Conservation (phyloP, 2,888 invertebrate species). For the Belgica antarctica region DNA sequence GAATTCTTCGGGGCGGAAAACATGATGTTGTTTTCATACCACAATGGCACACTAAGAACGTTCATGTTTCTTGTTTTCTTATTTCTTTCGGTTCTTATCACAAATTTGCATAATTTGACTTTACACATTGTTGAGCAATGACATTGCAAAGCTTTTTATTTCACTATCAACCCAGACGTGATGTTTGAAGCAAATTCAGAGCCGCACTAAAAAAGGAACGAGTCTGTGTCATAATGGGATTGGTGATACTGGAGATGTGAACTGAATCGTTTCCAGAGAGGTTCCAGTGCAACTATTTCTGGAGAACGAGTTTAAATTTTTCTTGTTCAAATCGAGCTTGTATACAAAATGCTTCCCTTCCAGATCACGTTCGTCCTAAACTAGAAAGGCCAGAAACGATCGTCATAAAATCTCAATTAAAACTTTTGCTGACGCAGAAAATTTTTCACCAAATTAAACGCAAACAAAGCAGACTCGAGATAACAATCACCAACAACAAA, state of each 20-base stretch:
- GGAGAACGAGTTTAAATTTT: too few species aligned
- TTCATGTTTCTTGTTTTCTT: constrained; percentile 10
- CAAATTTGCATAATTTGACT: constrained; percentile 29
- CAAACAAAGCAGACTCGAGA: neutral
- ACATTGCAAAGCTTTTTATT: constrained; percentile 4
- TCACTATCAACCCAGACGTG: too few species aligned
- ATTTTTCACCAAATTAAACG: neutral
- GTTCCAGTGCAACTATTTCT: too few species aligned
- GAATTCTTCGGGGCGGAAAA: neutral
- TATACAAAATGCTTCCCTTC: too few species aligned
- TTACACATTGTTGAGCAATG: constrained; percentile 27
- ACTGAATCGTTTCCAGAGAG: too few species aligned
- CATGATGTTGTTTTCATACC: neutral
- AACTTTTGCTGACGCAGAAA: neutral
- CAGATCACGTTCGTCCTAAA: too few species aligned
- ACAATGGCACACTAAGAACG: neutral
- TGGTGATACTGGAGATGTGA: too few species aligned
- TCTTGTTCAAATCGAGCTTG: too few species aligned
- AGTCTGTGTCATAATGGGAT: too few species aligned
- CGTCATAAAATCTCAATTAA: neutral
- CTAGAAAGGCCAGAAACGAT: too few species aligned
- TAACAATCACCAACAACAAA: neutral
- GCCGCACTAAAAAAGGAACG: too few species aligned
- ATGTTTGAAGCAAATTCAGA: too few species aligned
- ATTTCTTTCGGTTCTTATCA: neutral